These are phyloP conservation scores for Perdita meconis DNA, from an alignment of 2,888 invertebrate species.

Conservation along the genomic window DNA sequence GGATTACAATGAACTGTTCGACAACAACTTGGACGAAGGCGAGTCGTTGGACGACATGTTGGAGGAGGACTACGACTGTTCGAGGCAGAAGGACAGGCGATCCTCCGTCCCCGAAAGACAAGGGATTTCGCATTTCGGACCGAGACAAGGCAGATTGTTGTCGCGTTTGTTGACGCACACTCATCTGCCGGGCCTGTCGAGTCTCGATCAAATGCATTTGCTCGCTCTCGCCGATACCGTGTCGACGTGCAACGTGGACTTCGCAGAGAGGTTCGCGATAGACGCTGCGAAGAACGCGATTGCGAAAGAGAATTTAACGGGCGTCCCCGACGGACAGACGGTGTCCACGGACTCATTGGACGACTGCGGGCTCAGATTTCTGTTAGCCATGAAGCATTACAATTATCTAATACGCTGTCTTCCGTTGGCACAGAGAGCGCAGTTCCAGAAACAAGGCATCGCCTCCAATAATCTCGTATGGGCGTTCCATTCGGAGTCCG, in stretches of 20 bases:
- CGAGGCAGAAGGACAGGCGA: conserved; percentile 87
- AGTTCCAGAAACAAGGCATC: conserved; percentile 94
- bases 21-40: conserved; percentile 91
- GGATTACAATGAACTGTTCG: conserved; percentile 97
- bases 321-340: conserved; percentile 86
- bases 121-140: conserved; percentile 93
- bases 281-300: conserved; percentile 88
- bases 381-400: conserved; percentile 99
- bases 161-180: conserved; percentile 97
- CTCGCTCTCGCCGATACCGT: conserved; percentile 99
- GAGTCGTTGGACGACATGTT: conserved; percentile 93
- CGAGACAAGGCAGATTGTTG: conserved; percentile 92
- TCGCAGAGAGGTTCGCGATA: conserved; percentile 92
- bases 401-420: conserved; percentile 97
- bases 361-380: conserved; percentile 98
- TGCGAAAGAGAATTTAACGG: conserved; percentile 88
- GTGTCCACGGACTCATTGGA: conserved; percentile 93
- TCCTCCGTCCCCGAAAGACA: conserved; percentile 90
- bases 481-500: conserved; percentile 99
- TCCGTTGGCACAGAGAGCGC: conserved; percentile 94
- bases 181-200: conserved; percentile 96
- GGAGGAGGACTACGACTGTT: conserved; percentile 88
- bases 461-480: conserved; percentile 97
- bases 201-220: conserved; percentile 99
- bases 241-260: conserved; percentile 95